These are phyloP conservation scores for Craseonycteris thonglongyai DNA, from an alignment of 2,113 vertebrate genomes.

Conservation along the genomic window DNA sequence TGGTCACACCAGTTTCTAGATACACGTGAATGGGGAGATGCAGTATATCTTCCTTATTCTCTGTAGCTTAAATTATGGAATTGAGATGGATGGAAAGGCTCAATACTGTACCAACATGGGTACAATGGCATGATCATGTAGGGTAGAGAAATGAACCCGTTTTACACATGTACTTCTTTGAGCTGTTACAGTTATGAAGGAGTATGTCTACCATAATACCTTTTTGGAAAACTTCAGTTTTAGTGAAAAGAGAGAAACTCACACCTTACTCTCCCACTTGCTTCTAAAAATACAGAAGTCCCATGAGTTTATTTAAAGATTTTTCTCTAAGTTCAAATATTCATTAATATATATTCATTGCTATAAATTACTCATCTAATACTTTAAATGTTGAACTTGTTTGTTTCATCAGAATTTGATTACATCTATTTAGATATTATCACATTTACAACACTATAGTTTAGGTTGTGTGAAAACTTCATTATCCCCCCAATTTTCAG, in stretches of 20 bases:
- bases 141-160: neutral
- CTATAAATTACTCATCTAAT: conserved; percentile 34
- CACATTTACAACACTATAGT: conserved; percentile 23
- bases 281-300: neutral
- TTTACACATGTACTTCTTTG: neutral
- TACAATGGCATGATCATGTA: neutral
- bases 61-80: neutral
- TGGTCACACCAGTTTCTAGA: neutral
- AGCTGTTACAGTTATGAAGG: neutral
- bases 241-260: neutral
- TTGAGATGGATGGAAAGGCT: neutral
- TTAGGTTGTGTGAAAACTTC: conserved; percentile 33
- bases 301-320: conserved; percentile 19
- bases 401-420: conserved; percentile 52
- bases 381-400: conserved; percentile 28
- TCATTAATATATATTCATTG: conserved; percentile 34
- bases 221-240: neutral
- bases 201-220: neutral
- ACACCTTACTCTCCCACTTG: neutral
- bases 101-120: neutral
- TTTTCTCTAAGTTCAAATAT: conserved; percentile 42
- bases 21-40: neutral
- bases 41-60: neutral
- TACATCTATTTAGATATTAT: conserved; percentile 39
- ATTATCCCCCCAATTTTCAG: conserved; percentile 7